Evolutionary conservation across 1,140 invertebrate genomes (phyloP), one percentile per base, ranked within the genome.

Genomic region (Caenorhabditis briggsae): DNA sequence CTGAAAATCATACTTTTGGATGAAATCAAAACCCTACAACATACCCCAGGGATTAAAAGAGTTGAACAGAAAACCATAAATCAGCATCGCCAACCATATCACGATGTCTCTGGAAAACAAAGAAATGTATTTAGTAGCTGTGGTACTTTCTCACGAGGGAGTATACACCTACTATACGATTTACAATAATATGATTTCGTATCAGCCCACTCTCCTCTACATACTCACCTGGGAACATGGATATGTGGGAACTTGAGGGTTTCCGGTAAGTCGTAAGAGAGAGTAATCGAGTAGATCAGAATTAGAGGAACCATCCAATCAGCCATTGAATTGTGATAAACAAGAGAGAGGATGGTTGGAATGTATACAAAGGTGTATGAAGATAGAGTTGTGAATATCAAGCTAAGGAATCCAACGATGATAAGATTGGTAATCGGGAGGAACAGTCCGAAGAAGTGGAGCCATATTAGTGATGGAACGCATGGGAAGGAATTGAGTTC

Each of bases 281-380:
- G 64, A 70, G 64, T 43, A 5, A 46, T 43, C 16, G 64, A 70
- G n/a, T 70, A 70, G 16, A 70, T 70, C 2, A 70, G 18, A 16
- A 70, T 70, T 14, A 70, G 64, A 18, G 64, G 64, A 18, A 70
- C 64, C 64, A 70, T 70, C 64, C 64, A 70, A 46, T 70, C 64
- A 43, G 64, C 33, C 64, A 70, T 70, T 12, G 64, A 43, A 33
- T 70, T 41, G 46, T 70, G 64, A 70, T 70, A 70, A 8, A 70
- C 20, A 16, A 70, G 14, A 43, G 64, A 70, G 41, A 70, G 33
- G 5, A 70, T 16, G 8, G 64, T 70, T 8, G 64, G 64, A 46
- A 70, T 18, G 16, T 43, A 70, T 6, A 70, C 64, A 46, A 70
- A 43, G 6, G 16, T 18, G 18, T 46, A 46, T 14, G 64, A 70